A percentile compares a stretch with the other conserved stretches of the same genome.
Evolutionary conservation across 2,113 vertebrate species (phyloP).

Genomic region (Xerus inauris): DNA sequence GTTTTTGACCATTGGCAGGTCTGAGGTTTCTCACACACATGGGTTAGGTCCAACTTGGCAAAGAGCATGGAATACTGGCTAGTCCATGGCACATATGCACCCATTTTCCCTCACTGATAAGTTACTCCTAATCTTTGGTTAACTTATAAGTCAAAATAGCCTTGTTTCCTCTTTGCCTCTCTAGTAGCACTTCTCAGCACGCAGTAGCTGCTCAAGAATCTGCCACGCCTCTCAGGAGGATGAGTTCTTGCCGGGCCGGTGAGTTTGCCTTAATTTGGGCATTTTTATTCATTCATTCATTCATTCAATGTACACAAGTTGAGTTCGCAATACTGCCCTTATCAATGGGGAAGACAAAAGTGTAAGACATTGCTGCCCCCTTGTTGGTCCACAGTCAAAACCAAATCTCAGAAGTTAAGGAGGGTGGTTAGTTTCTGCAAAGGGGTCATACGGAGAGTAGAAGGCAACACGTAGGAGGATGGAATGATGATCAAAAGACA

Average conservation of each 20-base stretch:
- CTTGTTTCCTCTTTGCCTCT: not conserved
- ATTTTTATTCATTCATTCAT: constrained; percentile 51
- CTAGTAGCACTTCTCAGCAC: not conserved
- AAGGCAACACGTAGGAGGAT: not conserved
- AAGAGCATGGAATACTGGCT: constrained; percentile 8
- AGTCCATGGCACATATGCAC: not conserved
- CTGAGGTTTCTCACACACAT: not conserved
- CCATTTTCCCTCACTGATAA: not conserved
- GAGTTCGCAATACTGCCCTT: not conserved
- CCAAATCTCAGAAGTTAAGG: not conserved
- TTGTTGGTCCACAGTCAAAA: not conserved
- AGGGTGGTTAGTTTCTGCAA: not conserved
- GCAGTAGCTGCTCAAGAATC: not conserved
- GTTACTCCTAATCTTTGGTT: not conserved
- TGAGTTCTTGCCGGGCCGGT: constrained; percentile 34
- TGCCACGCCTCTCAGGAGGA: constrained; percentile 24
- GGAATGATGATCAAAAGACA: not conserved
- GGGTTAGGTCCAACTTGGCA: constrained; percentile 47
- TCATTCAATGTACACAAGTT: not conserved
- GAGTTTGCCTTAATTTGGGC: constrained; percentile 65
- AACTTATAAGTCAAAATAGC: not conserved
- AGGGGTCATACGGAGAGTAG: not conserved
- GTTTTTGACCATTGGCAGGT: constrained; percentile 41
- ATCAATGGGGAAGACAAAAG: not conserved
- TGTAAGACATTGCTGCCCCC: not conserved